Conservation (phyloP, 1,140 invertebrate species). For the Apis florea region DNA sequence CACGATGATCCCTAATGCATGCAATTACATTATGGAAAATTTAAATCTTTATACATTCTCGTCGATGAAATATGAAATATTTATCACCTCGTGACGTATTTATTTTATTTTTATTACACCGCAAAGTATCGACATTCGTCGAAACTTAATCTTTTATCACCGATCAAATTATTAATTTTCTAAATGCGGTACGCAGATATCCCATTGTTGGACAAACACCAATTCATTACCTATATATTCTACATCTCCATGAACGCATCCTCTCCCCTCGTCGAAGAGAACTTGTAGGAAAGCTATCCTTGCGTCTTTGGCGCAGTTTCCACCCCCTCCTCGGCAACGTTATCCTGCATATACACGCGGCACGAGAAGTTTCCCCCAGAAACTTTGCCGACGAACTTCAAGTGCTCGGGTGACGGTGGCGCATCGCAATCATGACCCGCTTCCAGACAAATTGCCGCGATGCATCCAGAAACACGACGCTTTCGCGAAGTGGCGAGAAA, state of each 20-base stretch:
- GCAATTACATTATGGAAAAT: too few relatives aligned
- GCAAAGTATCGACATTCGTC: too few relatives aligned
- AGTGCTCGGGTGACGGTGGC: conserved; percentile 49
- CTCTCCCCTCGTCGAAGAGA: conserved; percentile 35
- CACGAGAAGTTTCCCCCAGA: conserved; percentile 36
- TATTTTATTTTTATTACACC: too few relatives aligned
- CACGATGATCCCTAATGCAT: too few relatives aligned
- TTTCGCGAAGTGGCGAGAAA: conserved; percentile 28
- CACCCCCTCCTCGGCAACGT: conserved; percentile 28
- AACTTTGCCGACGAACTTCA: conserved; percentile 57
- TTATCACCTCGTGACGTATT: too few relatives aligned
- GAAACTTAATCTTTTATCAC: too few relatives aligned
- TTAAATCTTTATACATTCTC: too few relatives aligned
- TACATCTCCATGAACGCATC: conserved; percentile 66
- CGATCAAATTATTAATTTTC: too few relatives aligned
- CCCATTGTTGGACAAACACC: conserved; percentile 70
- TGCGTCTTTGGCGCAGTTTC: conserved; percentile 51
- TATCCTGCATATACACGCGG: conserved; percentile 26
- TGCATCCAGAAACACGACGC: conserved; percentile 24
- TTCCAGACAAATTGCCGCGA: conserved; percentile 60
- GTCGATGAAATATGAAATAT: too few relatives aligned
- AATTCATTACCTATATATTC: conserved; percentile 67
- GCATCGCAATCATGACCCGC: conserved; percentile 64
- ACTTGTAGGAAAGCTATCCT: conserved; percentile 45
- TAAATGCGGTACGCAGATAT: background rate